These are phyloP conservation scores for Acanthacorydalis orientalis DNA, from an alignment of 2,888 invertebrate species.

Conservation along the genomic window DNA sequence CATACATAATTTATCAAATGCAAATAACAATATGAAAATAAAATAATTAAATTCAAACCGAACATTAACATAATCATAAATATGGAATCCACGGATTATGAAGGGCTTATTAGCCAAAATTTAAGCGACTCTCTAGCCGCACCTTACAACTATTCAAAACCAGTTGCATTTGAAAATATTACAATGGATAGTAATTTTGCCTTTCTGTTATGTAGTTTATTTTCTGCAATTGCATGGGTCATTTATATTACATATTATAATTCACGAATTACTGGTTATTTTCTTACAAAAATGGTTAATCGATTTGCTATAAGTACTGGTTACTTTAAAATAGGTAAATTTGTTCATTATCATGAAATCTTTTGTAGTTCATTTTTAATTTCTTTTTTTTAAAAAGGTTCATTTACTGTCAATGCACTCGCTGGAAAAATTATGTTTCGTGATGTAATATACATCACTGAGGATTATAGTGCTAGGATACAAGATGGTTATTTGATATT, in stretches of 20 bases:
- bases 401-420: slow-evolving; percentile 85
- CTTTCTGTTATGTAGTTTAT: slow-evolving; percentile 62
- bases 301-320: slow-evolving; percentile 72
- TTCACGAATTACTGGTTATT: slow-evolving; percentile 76
- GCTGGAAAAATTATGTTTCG: slow-evolving; percentile 98
- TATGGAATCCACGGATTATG: too few relatives aligned
- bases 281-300: slow-evolving; percentile 78
- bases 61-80: too few relatives aligned
- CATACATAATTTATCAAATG: too few relatives aligned
- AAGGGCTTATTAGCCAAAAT: too few relatives aligned
- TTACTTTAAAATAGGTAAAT: slow-evolving; percentile 76
- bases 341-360: slow-evolving; percentile 10
- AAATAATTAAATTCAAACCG: too few relatives aligned
- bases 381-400: slow-evolving; percentile 43
- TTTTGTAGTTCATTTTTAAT: not conserved
- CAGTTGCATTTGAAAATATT: too few relatives aligned
- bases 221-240: slow-evolving; percentile 77
- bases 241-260: slow-evolving; percentile 92
- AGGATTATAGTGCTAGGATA: slow-evolving; percentile 81
- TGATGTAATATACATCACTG: slow-evolving; percentile 84
- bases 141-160: too few relatives aligned
- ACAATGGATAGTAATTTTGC: slow-evolving; percentile 60
- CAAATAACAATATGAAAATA: too few relatives aligned
- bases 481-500: slow-evolving; percentile 97
- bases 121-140: too few relatives aligned